phyloP scores from a whole-genome alignment of 2,797 vertebrate species.

The Characodon lateralis region DNA sequence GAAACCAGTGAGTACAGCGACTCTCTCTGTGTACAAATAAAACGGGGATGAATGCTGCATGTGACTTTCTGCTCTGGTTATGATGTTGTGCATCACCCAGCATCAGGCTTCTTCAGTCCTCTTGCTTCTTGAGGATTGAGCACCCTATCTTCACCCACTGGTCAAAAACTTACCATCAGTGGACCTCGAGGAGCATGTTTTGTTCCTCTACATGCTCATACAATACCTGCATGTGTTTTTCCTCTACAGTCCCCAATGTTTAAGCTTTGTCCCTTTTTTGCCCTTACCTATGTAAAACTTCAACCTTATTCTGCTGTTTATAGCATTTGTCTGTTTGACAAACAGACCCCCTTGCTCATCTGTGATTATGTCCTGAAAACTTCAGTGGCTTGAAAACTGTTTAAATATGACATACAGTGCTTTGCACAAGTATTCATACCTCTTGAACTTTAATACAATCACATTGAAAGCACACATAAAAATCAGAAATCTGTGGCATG shows the following conservation, averaged over 20 bases:
- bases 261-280: conserved; percentile 41
- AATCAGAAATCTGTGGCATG: not conserved
- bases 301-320: conserved; percentile 44
- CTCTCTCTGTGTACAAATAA: conserved; percentile 64
- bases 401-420: conserved; percentile 15
- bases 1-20: conserved; percentile 86
- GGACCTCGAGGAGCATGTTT: conserved; percentile 31
- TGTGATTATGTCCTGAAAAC: conserved; percentile 25
- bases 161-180: conserved; percentile 45
- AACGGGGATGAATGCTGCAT: conserved; percentile 78
- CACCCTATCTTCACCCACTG: conserved; percentile 36
- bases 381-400: conserved; percentile 28
- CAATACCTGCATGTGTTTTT: conserved; percentile 70
- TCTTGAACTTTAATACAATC: not conserved
- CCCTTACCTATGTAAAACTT: conserved; percentile 49
- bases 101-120: conserved; percentile 55
- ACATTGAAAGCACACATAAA: not conserved
- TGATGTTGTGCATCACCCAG: conserved; percentile 47
- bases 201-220: conserved; percentile 42
- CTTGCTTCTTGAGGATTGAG: conserved; percentile 52
- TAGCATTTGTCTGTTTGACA: conserved; percentile 52
- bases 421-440: not conserved
- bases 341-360: conserved; percentile 42
- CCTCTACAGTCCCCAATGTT: conserved; percentile 45
- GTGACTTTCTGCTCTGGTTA: conserved; percentile 55